phyloP scores from a whole-genome alignment of 2,797 vertebrate genomes.

The Notamacropus eugenii region DNA sequence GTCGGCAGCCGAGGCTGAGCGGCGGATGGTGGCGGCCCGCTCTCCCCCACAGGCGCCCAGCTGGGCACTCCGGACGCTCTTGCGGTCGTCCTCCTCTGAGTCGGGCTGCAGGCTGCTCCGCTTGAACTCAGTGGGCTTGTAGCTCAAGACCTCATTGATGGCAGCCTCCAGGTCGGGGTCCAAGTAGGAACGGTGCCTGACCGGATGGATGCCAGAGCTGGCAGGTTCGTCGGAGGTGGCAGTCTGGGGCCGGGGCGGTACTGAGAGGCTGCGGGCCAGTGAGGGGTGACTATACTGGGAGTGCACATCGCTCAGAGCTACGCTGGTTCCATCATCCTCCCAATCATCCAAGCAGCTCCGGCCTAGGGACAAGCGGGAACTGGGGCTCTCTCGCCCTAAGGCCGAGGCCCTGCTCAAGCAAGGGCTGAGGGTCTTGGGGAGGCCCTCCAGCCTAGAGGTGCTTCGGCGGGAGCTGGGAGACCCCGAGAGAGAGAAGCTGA shows the following conservation, averaged over 20 bases:
- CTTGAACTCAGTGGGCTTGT: constrained; percentile 91
- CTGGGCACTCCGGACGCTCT: constrained; percentile 80
- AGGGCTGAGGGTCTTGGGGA: constrained; percentile 80
- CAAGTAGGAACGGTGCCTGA: constrained; percentile 91
- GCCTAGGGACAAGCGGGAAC: constrained; percentile 88
- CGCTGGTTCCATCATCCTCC: constrained; percentile 86
- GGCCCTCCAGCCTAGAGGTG: constrained; percentile 84
- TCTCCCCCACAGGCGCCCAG: constrained; percentile 74
- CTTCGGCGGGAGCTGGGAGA: constrained; percentile 82
- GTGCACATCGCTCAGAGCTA: constrained; percentile 86
- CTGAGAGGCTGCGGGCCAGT: constrained; percentile 91
- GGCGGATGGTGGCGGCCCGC: constrained; percentile 84
- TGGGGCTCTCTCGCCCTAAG: constrained; percentile 84
- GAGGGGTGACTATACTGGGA: constrained; percentile 89
- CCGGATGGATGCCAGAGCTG: constrained; percentile 82
- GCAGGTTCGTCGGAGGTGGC: constrained; percentile 77
- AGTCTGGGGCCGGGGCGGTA: constrained; percentile 89
- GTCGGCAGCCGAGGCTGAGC: constrained; percentile 91
- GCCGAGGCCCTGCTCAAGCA: constrained; percentile 83
- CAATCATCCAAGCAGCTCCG: constrained; percentile 90
- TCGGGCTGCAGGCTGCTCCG: constrained; percentile 90
- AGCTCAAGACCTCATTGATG: constrained; percentile 96
- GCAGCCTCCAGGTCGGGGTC: constrained; percentile 96
- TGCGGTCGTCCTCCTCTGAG: constrained; percentile 84
- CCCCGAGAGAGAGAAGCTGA: constrained; percentile 86